phyloP scores from a whole-genome alignment of 2,113 vertebrate genomes.

The Mugil cephalus region DNA sequence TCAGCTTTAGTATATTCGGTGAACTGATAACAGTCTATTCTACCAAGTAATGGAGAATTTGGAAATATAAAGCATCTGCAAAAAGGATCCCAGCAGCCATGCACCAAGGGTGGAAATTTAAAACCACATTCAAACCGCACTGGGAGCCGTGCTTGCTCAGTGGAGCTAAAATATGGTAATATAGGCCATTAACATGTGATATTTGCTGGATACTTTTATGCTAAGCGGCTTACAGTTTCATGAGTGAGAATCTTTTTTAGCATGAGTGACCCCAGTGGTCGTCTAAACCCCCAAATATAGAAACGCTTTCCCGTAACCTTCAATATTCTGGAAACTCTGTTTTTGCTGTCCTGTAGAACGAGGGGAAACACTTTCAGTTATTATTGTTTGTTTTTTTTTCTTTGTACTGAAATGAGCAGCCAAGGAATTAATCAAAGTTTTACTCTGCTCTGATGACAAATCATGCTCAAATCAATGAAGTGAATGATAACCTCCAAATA shows the following conservation, averaged over 20 bases:
- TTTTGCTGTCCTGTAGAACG: too few species aligned
- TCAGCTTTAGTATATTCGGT: constrained; percentile 13
- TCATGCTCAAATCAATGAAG: too few species aligned
- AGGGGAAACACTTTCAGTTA: too few species aligned
- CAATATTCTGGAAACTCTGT: background rate
- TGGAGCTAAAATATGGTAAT: constrained; percentile 63
- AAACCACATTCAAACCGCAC: constrained; percentile 29
- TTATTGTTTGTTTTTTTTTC: background rate
- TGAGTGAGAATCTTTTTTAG: constrained; percentile 50
- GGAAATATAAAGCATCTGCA: constrained; percentile 20
- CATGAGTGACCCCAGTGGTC: constrained; percentile 46
- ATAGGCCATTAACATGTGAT: constrained; percentile 50
- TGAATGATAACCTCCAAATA: too few species aligned
- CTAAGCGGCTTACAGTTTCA: constrained; percentile 52
- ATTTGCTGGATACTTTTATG: constrained; percentile 57
- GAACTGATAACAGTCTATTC: constrained; percentile 28
- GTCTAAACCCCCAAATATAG: constrained; percentile 29
- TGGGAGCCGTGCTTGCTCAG: constrained; percentile 30
- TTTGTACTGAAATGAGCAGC: background rate
- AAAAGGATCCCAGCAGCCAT: constrained; percentile 24
- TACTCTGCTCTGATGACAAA: too few species aligned
- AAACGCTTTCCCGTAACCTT: constrained; percentile 29
- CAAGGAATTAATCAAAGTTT: too few species aligned
- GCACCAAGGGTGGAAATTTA: constrained; percentile 29
- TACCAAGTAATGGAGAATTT: constrained; percentile 29